Percentiles rank a stretch among this genome's conserved stretches.
Conservation (phyloP, 2,113 vertebrate genomes). For the Marmota flaviventris region DNA sequence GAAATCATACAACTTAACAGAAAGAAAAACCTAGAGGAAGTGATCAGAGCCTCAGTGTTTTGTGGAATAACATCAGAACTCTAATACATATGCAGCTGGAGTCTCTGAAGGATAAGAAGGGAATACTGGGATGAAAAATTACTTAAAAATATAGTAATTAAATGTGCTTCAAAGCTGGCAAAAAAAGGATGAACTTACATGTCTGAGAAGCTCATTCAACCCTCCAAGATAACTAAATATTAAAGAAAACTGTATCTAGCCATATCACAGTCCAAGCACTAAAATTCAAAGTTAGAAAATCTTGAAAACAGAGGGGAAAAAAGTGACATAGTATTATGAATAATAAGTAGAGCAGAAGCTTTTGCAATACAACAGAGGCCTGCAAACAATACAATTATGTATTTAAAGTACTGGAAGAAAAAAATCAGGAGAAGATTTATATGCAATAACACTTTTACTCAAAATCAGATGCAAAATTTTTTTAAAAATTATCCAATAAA, state of each 20-base stretch:
- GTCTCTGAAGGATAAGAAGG: background rate
- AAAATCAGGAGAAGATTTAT: background rate
- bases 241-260: background rate
- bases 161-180: background rate
- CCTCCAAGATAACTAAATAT: background rate
- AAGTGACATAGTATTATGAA: background rate
- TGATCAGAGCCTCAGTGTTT: background rate
- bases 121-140: background rate
- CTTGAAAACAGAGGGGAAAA: background rate
- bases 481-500: background rate
- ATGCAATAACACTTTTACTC: background rate
- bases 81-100: background rate
- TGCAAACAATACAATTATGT: background rate
- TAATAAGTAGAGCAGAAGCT: background rate
- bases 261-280: background rate
- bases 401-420: background rate
- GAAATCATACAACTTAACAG: background rate
- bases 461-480: background rate
- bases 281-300: conserved; percentile 2
- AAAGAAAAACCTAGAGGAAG: background rate
- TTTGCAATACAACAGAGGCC: background rate
- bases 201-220: background rate
- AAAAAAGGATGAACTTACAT: background rate
- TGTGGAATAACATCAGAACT: background rate
- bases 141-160: background rate